A percentile compares a stretch with the other conserved stretches of the same genome.
Evolutionary conservation across 2,888 invertebrate genomes (phyloP).

Genomic region (Nymphalis c-album): DNA sequence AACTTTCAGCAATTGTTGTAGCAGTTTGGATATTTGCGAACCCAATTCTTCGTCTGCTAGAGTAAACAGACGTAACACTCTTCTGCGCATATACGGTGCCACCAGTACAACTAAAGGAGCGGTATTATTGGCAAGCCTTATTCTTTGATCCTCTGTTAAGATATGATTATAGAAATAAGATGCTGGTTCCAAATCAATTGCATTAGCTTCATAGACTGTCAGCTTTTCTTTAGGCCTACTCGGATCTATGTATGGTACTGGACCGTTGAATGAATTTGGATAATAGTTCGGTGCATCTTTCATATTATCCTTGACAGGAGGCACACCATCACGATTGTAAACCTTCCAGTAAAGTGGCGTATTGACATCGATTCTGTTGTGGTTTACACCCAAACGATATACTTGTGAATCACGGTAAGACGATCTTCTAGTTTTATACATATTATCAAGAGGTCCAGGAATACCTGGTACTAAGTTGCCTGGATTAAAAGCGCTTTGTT

Average conservation of each 20-base stretch:
- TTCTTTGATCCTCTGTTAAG: constrained; percentile 45
- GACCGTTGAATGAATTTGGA: constrained; percentile 96
- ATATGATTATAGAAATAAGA: constrained; percentile 84
- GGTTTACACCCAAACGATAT: constrained; percentile 61
- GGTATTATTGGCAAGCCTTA: constrained; percentile 41
- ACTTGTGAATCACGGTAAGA: constrained; percentile 61
- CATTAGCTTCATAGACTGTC: constrained; percentile 48
- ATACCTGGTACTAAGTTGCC: constrained; percentile 67
- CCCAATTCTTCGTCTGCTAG: constrained; percentile 89
- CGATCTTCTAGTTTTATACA: constrained; percentile 56
- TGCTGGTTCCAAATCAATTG: constrained; percentile 80
- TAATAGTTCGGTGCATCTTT: constrained; percentile 94
- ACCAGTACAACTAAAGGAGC: constrained; percentile 35
- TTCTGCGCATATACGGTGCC: constrained; percentile 83
- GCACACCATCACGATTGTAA: constrained; percentile 76
- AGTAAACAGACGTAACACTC: constrained; percentile 88
- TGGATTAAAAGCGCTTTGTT: constrained; percentile 57
- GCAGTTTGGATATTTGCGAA: constrained; percentile 47
- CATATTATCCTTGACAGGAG: constrained; percentile 88
- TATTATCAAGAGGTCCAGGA: constrained; percentile 55
- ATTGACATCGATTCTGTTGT: constrained; percentile 59
- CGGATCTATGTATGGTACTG: constrained; percentile 82
- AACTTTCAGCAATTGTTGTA: constrained; percentile 14
- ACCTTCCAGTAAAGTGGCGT: constrained; percentile 52
- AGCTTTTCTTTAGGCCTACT: constrained; percentile 48